phyloP scores from a whole-genome alignment of 2,113 vertebrate species.

The Neogobius melanostomus region DNA sequence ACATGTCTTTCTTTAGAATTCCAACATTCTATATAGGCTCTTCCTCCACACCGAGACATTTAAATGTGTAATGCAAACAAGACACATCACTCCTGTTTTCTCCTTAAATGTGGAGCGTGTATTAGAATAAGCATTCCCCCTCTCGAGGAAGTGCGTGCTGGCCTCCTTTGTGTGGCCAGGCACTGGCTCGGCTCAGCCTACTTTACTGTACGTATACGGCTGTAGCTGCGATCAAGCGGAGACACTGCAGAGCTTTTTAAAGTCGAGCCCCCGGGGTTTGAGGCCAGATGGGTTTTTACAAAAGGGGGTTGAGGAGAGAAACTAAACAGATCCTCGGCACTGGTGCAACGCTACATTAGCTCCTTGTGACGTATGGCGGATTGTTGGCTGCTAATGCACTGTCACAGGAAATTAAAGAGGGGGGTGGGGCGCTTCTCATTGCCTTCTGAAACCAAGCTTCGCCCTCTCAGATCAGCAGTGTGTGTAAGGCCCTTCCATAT shows the following conservation, averaged over 20 bases:
- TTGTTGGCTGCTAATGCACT: constrained; percentile 69
- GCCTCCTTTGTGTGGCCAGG: constrained; percentile 59
- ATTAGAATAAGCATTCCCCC: constrained; percentile 4
- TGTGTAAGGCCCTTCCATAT: too few species aligned
- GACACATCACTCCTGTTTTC: background rate
- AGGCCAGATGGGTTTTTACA: constrained; percentile 56
- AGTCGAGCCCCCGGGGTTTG: constrained; percentile 47
- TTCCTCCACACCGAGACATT: background rate
- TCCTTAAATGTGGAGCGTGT: background rate
- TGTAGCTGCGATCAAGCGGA: constrained; percentile 39
- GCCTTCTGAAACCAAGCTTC: too few species aligned
- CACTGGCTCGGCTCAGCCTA: constrained; percentile 63
- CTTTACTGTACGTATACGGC: constrained; percentile 59
- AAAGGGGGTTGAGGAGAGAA: constrained; percentile 72
- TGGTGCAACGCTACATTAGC: constrained; percentile 62
- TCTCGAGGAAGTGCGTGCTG: constrained; percentile 19
- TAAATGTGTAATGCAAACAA: constrained; percentile 1
- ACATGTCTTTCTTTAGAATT: background rate
- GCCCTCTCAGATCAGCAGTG: too few species aligned
- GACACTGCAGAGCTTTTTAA: constrained; percentile 50
- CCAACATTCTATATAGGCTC: background rate
- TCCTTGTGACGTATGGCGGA: constrained; percentile 56
- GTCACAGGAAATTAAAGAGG: constrained; percentile 68
- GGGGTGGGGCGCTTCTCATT: too few species aligned
- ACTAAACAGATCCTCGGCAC: constrained; percentile 61